Evolutionary conservation across 2,797 vertebrate genomes (phyloP), one percentile per base, ranked within the genome.

Genomic region (Tenualosa ilisha): DNA sequence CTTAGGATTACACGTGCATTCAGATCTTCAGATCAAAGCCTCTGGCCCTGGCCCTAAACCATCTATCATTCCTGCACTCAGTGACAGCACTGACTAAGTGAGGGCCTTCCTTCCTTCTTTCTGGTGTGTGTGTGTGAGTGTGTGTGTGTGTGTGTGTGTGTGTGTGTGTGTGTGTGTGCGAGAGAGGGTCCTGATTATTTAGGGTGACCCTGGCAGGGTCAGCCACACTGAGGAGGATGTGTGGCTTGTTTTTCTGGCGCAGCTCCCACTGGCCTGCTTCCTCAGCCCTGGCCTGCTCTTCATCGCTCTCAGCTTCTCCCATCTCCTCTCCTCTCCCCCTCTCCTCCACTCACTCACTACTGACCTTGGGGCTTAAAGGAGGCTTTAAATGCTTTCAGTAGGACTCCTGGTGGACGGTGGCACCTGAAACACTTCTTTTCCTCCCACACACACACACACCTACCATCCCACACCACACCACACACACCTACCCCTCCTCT

Each of bases 311-410:
- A 93, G 91, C 93, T 94, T 90, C 93, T 94, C 89, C 84, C 85
- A 90, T 93, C 92, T 92, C 50, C 50, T 94, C 90, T 94, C 90
- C 93, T 94, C 90, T 93, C 94, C 90, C 84, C 85, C 90, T 93
- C 92, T 94, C 90, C 93, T 95, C 90, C 84, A 85, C 90, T 93
- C 92, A 91, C 90, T 6, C 90, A 84, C 59, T 24, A n/a, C 59
- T 63, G 59, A 89, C 91, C 89, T 82, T 24, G 87, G 88, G 61
- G 82, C 82, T 61, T 50, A 37, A 0, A 11, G 20, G 50, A 12
- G 49, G 81, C 72, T 81, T 84, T 50, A 94, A 94, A 94, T 93
- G 90, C 92, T 94, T 93, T 93, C 92, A 91, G 91, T 89, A 91
- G 93, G 87, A 87, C 89, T 86, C 84, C 20, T 20, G 37, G 82